A percentile compares a stretch with the other conserved stretches of the same genome.
Evolutionary conservation across 2,113 vertebrate species (phyloP).

Genomic region (Passer montanus): DNA sequence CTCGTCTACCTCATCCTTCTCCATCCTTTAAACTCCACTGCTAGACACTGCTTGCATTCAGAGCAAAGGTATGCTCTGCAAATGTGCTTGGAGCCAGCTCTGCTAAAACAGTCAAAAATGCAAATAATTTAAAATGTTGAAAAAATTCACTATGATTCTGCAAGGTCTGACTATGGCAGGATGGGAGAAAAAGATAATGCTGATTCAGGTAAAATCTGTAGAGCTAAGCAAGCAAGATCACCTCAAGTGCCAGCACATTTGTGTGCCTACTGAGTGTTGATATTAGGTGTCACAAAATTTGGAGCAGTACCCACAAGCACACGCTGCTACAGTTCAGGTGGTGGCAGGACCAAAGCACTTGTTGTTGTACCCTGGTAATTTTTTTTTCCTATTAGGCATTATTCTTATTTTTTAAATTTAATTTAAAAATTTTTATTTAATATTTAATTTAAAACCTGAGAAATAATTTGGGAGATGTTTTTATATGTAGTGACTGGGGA

Average conservation of each 20-base stretch:
- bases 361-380: neutral
- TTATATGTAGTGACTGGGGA: neutral
- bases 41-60: neutral
- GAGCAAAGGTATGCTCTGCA: neutral
- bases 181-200: neutral
- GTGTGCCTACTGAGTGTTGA: neutral
- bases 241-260: neutral
- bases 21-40: neutral
- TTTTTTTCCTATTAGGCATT: neutral
- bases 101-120: neutral
- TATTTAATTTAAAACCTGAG: neutral
- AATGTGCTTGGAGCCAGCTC: neutral
- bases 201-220: neutral
- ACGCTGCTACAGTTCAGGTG: neutral
- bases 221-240: neutral
- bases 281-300: neutral
- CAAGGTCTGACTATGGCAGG: neutral
- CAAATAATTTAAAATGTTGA: neutral
- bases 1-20: neutral
- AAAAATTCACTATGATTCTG: neutral
- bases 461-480: neutral
- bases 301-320: neutral
- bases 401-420: neutral
- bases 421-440: fast-evolving
- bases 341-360: neutral